These are phyloP conservation scores for Pseudomugil tenellus DNA, from an alignment of 2,797 vertebrate genomes.

Conservation along the genomic window DNA sequence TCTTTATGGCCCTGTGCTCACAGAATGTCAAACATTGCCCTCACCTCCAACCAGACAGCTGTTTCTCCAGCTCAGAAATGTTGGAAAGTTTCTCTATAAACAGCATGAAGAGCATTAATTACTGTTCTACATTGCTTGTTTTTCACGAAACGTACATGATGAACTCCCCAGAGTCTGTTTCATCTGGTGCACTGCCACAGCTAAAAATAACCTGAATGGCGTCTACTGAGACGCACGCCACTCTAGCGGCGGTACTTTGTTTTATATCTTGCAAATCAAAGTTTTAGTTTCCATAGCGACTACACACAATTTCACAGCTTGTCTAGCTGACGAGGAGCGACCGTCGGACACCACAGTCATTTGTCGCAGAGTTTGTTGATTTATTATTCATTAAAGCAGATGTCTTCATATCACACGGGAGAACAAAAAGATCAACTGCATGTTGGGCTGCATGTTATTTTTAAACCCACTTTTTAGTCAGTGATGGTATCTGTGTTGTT, in stretches of 20 bases:
- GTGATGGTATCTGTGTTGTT: constrained; percentile 24
- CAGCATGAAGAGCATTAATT: neutral
- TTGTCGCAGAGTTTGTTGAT: neutral
- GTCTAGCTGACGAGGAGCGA: constrained; percentile 1
- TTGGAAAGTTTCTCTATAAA: constrained; percentile 11
- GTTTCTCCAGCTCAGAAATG: neutral
- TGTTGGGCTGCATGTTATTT: constrained; percentile 6
- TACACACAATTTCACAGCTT: constrained; percentile 13
- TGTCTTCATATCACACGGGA: neutral
- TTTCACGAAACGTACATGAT: constrained; percentile 21
- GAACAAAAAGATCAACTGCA: neutral
- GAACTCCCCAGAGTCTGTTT: constrained; percentile 33
- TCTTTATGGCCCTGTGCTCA: constrained; percentile 8
- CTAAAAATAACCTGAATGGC: constrained; percentile 47
- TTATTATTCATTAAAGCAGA: constrained; percentile 18
- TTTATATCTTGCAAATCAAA: constrained; percentile 40
- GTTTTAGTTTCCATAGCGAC: constrained; percentile 64
- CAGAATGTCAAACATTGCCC: neutral
- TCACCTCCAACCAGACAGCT: constrained; percentile 6
- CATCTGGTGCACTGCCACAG: constrained; percentile 27
- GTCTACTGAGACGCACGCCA: constrained; percentile 17
- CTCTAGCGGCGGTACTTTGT: constrained; percentile 4
- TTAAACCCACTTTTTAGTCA: constrained; percentile 3
- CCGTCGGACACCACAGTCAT: neutral
- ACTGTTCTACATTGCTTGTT: neutral